A percentile compares a stretch with the other conserved stretches of the same genome.
These are phyloP conservation scores for Aurelia coerulea DNA, from an alignment of 30 jellyfish, hydroid and myxozoan species.

Conservation along the genomic window DNA sequence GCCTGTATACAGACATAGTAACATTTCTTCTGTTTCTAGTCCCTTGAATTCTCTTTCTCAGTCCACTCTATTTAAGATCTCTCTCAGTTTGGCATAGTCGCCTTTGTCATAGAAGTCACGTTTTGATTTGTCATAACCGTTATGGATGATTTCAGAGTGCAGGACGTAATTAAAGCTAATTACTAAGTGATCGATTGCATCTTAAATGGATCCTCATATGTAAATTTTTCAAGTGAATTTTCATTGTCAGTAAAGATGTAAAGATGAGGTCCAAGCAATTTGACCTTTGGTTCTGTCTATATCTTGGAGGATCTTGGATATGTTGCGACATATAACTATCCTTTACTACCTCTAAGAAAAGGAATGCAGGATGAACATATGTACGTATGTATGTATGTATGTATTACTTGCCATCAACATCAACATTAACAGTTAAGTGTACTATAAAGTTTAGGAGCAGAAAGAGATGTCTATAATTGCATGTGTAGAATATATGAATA, in stretches of 20 bases:
- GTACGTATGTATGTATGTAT: no score
- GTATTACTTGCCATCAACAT: no score
- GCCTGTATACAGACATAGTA: no score
- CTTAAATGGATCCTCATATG: background rate
- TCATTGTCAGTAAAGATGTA: no score
- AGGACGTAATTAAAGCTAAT: background rate
- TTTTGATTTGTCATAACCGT: background rate
- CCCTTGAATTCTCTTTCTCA: no score
- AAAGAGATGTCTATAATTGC: no score
- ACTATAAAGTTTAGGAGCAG: no score
- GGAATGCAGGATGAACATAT: no score
- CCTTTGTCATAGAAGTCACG: background rate
- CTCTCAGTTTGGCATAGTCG: background rate
- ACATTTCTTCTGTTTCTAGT: no score
- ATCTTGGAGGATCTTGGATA: slow-evolving; percentile 1
- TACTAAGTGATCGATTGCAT: background rate
- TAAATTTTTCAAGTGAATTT: background rate
- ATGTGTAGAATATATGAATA: no score
- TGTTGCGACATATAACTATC: background rate
- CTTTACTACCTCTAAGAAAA: no score
- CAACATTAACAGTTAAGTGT: no score
- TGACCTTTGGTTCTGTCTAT: background rate
- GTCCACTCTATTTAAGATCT: background rate
- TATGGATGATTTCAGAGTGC: background rate
- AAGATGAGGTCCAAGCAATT: background rate